Evolutionary conservation across 2,888 invertebrate genomes (phyloP).

Genomic region (Conomelus anceps): DNA sequence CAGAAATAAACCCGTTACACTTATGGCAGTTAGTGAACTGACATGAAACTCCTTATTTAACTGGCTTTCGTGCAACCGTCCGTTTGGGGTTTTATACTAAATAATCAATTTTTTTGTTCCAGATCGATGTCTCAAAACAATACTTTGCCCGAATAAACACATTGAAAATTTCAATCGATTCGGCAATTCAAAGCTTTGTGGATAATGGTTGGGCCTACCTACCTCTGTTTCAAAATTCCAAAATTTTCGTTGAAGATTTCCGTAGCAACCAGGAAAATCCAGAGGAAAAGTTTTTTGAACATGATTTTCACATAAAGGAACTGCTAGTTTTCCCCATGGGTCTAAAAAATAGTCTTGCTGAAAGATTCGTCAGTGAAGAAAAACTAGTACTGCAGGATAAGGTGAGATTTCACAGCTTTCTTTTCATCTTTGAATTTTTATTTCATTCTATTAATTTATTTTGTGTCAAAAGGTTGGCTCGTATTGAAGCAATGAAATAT

Average conservation of each 20-base stretch:
- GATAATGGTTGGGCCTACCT: conserved; percentile 62
- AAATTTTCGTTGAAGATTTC: conserved; percentile 54
- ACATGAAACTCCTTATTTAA: too few relatives aligned
- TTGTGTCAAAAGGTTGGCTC: too few relatives aligned
- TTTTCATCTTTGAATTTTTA: too few relatives aligned
- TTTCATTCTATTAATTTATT: too few relatives aligned
- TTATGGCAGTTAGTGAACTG: too few relatives aligned
- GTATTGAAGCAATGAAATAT: too few relatives aligned
- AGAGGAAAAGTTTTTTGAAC: conserved; percentile 54
- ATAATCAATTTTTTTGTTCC: too few relatives aligned
- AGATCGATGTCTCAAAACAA: too few relatives aligned
- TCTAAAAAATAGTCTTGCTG: conserved; percentile 61
- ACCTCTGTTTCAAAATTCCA: conserved; percentile 45
- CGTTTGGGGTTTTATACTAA: too few relatives aligned
- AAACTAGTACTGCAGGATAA: conserved; percentile 89
- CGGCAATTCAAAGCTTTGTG: conserved; percentile 60
- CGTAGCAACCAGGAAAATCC: conserved; percentile 43
- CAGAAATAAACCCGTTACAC: too few relatives aligned
- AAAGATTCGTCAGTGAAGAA: conserved; percentile 52
- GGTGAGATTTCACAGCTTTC: conserved; percentile 48
- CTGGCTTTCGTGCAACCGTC: too few relatives aligned
- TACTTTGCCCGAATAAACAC: conserved; percentile 84
- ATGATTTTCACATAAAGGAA: conserved; percentile 79
- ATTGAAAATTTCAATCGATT: conserved; percentile 56
- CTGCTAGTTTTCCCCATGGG: conserved; percentile 74